phyloP scores from a whole-genome alignment of 2,888 invertebrate species.

The Petrolisthes cinctipes region DNA sequence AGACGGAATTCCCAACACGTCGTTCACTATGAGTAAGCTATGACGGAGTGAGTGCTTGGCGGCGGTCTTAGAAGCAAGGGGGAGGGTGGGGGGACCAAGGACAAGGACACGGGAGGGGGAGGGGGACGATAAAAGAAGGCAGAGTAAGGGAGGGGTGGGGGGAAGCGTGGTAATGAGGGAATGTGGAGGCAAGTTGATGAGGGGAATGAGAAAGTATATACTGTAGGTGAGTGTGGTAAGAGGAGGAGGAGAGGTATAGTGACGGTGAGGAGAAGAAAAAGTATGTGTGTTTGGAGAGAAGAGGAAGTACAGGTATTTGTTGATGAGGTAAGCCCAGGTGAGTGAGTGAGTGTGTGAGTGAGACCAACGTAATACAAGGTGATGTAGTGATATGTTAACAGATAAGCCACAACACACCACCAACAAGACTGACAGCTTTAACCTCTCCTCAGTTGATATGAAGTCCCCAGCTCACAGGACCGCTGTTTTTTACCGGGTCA shows the following conservation, averaged over 20 bases:
- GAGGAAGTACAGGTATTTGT: neutral
- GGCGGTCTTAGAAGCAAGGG: neutral
- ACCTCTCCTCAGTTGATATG: constrained; percentile 7
- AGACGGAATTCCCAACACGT: no score
- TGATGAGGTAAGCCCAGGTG: neutral
- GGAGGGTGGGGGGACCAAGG: neutral
- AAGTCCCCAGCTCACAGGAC: constrained; percentile 4
- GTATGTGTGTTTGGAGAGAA: neutral
- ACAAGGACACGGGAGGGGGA: neutral
- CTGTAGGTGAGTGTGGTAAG: no score
- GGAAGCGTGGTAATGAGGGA: neutral
- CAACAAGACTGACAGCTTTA: neutral
- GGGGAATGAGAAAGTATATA: neutral
- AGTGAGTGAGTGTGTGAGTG: neutral
- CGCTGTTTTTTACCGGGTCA: constrained; percentile 31
- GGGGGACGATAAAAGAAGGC: neutral
- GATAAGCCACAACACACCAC: neutral
- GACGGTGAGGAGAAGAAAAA: no score
- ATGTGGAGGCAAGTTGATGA: neutral
- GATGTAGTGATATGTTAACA: neutral
- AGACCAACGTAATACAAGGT: neutral
- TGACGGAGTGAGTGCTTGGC: no score
- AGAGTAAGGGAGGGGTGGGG: neutral
- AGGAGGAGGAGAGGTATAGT: neutral
- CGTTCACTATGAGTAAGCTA: no score